Evolutionary conservation across 2,888 invertebrate genomes (phyloP).

Genomic region (Holacanthella duospinosa): DNA sequence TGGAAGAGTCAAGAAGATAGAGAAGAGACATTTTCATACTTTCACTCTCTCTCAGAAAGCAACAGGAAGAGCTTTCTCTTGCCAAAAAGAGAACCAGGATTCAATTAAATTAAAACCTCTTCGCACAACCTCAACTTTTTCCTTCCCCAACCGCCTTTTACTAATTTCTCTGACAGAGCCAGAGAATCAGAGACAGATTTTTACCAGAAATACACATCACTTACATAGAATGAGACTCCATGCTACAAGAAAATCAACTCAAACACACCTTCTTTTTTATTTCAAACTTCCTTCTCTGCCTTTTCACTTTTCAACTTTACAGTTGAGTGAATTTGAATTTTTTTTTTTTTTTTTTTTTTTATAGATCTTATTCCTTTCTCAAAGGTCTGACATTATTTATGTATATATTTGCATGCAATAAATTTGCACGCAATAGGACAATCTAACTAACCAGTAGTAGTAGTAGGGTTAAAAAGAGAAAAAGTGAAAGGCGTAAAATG

Average conservation of each 20-base stretch:
- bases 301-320: too few relatives aligned
- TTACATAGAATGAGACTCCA: not conserved
- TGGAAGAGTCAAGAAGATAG: not conserved
- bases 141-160: not conserved
- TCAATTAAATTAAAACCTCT: not conserved
- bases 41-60: too few relatives aligned
- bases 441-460: not conserved
- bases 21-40: not conserved
- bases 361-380: not conserved
- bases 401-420: not conserved
- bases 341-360: not conserved
- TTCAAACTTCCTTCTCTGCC: not conserved
- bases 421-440: not conserved
- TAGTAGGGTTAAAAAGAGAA: not conserved
- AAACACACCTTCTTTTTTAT: not conserved
- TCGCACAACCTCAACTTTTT: not conserved
- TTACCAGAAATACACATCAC: not conserved
- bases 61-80: too few relatives aligned
- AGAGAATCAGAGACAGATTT: not conserved
- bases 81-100: not conserved
- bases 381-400: slow-evolving; percentile 1
- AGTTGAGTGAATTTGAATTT: too few relatives aligned
- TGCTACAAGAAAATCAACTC: not conserved
- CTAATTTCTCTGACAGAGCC: not conserved
- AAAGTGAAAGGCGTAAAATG: not conserved